Evolutionary conservation across 2,113 vertebrate genomes (phyloP), one percentile per base, ranked within the genome.

Genomic region (Lycaon pictus): DNA sequence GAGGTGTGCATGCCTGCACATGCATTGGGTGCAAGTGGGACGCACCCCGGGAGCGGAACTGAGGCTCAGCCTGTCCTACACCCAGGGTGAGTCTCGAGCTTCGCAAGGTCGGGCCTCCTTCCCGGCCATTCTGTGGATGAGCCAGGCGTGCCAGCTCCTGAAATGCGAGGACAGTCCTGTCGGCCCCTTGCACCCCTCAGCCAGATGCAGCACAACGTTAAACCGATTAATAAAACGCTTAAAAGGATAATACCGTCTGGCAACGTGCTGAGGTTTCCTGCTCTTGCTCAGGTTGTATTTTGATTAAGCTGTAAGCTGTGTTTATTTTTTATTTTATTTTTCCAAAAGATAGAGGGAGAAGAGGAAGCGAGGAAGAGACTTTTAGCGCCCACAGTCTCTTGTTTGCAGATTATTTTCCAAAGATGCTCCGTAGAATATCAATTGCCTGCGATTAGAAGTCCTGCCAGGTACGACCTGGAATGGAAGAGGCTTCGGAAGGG

Each of bases 331-430:
- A 43, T 43, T 43, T 43, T 43, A 43, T 43, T 43, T 43, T 43
- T 43, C 1, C 43, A 43, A 27, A 13, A 51, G 23, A 86, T 37
- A 88, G 63, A 65, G 17, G 55, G 90, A 81, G 90, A 91, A 83
- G 69, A 93, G 35, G 71, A 76, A 98, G 98, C 29, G 2, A 90
- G 95, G 96, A 93, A 98, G 98, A 89, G 98, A 97, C 98, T 98
- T 94, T 98, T 97, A 96, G 98, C 98, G 98, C 98, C 98, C 96
- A 97, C 98, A 97, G 99, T 97, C 88, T 98, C 98, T 98, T 99
- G 98, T 99, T 99, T 99, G 99, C 98, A 98, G 98, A 98, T 99
- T 98, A 98, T 98, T 98, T 98, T 98, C 98, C 51, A 0, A 98
- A 98, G 98, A 97, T 79, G 98, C 98, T 98, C 74, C 79, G 76